Base-by-base conservation (phyloP, 35 echinoderm and acorn worm species). In the Ptychodera flava region DNA sequence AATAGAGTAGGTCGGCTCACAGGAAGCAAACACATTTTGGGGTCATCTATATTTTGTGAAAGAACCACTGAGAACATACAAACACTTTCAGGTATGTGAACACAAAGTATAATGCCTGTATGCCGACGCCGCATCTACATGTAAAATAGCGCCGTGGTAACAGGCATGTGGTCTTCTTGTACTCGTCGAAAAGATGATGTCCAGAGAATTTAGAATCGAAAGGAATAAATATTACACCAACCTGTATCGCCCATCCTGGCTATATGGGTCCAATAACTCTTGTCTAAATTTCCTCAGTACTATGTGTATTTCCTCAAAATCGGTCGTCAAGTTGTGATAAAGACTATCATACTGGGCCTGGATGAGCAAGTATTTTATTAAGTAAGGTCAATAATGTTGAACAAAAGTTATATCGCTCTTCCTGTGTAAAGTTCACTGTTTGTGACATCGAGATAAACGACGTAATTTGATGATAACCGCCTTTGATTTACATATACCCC, bases 301-400 rank as follows among this genome's bases (percentile, higher is more conserved):
- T 15, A 34, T 80, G 79, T 97, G 94, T 10, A 92, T 52, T 16
- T 93, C 88, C 6, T 91, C 91, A 6, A 91, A 83, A 29, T 92
- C 78, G 32, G 92, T 86, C 28, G 94, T 97, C 29, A 82, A 77
- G n/a, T 37, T 97, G 78, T 97, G 94, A 0, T 93, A 36, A 0
- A 97, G 78, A 82, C 94, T 97, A 36, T 91, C 80, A 32, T 91
- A 93, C 29, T 97, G 94, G 16, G 86, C 64, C 89, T 93, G 33
- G 76, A 6, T 22, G 33, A 88, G 28, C 15, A 81, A 16, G n/a
- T n/a, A n/a, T n/a, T n/a, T n/a, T 16, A 81, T 15, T 15, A 15
- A 37, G 16, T 16, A 16, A 12, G 16, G 16, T 85, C 16, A 31
- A 36, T 36, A 31, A 85, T 16, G 22, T 31, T 16, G 31, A 22